A percentile compares a stretch with the other conserved stretches of the same genome.
phyloP scores from a whole-genome alignment of 2,888 invertebrate species.

The Julus scandinavius region DNA sequence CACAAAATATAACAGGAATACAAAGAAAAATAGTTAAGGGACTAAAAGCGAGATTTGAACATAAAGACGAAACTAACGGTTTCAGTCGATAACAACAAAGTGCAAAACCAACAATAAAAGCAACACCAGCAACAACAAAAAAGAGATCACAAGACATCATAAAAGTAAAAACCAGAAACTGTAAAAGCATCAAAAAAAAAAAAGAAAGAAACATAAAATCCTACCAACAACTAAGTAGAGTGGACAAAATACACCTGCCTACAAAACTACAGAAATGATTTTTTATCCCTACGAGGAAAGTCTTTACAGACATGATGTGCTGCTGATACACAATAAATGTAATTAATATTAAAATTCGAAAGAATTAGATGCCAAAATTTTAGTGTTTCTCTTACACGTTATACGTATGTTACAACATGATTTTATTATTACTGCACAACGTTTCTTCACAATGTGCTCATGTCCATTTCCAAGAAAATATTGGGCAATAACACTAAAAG shows the following conservation, averaged over 20 bases:
- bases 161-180: not conserved
- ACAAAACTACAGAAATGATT: not conserved
- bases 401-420: no score
- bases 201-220: slow-evolving; percentile 3
- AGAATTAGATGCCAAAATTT: no score
- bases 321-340: not conserved
- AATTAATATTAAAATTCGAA: no score
- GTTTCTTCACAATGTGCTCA: no score
- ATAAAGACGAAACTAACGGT: not conserved
- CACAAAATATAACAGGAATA: not conserved
- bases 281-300: not conserved
- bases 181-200: not conserved
- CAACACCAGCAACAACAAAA: not conserved
- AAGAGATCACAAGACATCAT: not conserved
- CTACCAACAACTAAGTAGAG: not conserved
- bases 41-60: no score
- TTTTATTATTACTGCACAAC: no score
- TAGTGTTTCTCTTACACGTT: no score
- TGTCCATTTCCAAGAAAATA: no score
- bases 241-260: not conserved
- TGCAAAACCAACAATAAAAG: not conserved
- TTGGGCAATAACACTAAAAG: no score
- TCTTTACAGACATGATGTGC: no score
- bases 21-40: no score
- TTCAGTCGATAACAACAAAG: not conserved